phyloP scores from a whole-genome alignment of 2,888 invertebrate genomes.

The Peribatodes rhomboidaria region DNA sequence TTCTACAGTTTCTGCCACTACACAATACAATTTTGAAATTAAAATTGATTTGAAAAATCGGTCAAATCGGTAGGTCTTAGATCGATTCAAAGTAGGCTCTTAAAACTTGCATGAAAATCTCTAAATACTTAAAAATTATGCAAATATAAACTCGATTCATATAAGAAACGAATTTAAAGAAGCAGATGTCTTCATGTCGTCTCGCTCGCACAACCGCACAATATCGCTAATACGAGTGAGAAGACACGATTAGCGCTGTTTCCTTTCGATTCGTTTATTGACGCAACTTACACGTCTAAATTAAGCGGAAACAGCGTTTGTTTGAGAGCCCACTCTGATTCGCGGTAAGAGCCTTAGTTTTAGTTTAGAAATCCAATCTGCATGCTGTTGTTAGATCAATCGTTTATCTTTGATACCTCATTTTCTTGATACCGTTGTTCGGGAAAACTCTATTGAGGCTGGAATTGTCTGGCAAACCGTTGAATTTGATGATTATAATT shows the following conservation, averaged over 20 bases:
- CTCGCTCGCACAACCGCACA: no score
- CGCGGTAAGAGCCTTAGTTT: slow-evolving; percentile 25
- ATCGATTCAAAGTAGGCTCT: neutral
- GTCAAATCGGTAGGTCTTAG: neutral
- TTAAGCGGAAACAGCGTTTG: neutral
- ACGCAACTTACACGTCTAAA: neutral
- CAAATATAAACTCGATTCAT: no score
- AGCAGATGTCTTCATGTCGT: no score
- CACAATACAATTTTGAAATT: slow-evolving; percentile 25
- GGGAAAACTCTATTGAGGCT: slow-evolving; percentile 7
- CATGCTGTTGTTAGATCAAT: slow-evolving; percentile 48
- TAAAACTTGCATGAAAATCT: neutral
- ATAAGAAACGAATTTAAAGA: no score
- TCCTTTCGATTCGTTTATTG: no score
- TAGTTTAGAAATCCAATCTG: slow-evolving; percentile 43
- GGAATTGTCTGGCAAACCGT: slow-evolving; percentile 10
- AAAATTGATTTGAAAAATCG: neutral
- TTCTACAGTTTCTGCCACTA: slow-evolving; percentile 53
- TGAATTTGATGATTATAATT: no score
- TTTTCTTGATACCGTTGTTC: slow-evolving; percentile 14
- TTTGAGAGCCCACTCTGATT: slow-evolving; percentile 1
- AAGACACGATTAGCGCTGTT: no score
- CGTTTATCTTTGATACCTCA: slow-evolving; percentile 34
- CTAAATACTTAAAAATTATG: no score
- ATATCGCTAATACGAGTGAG: no score